Evolutionary conservation across 2,888 invertebrate genomes (phyloP).

Genomic region (Yponomeuta cagnagella): DNA sequence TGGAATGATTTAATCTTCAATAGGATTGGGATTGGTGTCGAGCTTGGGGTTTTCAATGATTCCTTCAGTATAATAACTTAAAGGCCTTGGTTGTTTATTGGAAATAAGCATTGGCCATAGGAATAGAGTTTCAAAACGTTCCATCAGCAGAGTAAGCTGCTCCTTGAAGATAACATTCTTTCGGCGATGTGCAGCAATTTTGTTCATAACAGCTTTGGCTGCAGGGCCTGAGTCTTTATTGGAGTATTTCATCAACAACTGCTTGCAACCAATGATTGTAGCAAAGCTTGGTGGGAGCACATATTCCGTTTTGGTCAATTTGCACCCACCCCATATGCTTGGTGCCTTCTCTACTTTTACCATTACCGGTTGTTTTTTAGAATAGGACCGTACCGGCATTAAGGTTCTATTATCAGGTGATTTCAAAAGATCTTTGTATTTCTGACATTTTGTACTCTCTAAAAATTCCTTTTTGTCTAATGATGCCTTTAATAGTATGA

Average conservation of each 20-base stretch:
- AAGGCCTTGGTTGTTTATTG: slow-evolving; percentile 27
- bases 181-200: slow-evolving; percentile 30
- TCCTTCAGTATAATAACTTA: no score
- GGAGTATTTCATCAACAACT: slow-evolving; percentile 32
- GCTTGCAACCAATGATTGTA: slow-evolving; percentile 50
- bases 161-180: slow-evolving; percentile 37
- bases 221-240: slow-evolving; percentile 8
- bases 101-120: slow-evolving; percentile 57
- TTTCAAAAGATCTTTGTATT: slow-evolving; percentile 35
- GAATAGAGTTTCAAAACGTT: slow-evolving; percentile 46
- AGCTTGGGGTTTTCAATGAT: no score
- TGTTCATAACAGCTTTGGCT: slow-evolving; percentile 22
- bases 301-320: slow-evolving; percentile 29
- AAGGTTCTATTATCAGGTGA: slow-evolving; percentile 24
- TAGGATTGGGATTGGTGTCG: no score
- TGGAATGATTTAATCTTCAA: no score
- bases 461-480: slow-evolving; percentile 35
- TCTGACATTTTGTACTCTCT: slow-evolving; percentile 28
- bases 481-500: slow-evolving; percentile 43
- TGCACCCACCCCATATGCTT: slow-evolving; percentile 45
- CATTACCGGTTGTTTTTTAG: slow-evolving; percentile 32
- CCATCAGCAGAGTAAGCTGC: slow-evolving; percentile 35
- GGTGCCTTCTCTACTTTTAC: slow-evolving; percentile 27
- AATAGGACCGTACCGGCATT: slow-evolving; percentile 47
- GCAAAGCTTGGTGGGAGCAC: slow-evolving; percentile 53